A percentile compares a stretch with the other conserved stretches of the same genome.
Conservation (phyloP, 2,888 invertebrate species). For the Philaethria dido region DNA sequence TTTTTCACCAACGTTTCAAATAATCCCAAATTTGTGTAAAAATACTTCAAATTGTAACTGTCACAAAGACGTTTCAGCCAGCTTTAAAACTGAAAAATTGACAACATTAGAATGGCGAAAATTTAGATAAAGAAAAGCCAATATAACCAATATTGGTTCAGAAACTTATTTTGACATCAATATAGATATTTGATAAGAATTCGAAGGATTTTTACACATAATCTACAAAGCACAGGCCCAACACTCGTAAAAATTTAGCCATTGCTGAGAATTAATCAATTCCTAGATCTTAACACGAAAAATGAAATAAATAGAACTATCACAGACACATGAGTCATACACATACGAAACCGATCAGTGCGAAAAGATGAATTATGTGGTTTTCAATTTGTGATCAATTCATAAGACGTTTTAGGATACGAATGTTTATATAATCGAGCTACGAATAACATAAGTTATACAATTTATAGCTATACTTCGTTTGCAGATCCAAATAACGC, state of each 20-base stretch:
- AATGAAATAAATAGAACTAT: constrained; percentile 76
- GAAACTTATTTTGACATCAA: background rate
- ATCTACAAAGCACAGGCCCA: constrained; percentile 28
- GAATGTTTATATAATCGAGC: constrained; percentile 44
- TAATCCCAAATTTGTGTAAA: constrained; percentile 22
- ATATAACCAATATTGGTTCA: background rate
- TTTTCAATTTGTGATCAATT: constrained; percentile 53
- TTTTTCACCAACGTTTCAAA: constrained; percentile 19
- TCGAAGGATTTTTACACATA: constrained; percentile 16
- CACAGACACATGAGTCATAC: constrained; percentile 79
- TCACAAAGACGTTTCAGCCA: background rate
- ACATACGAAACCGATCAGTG: constrained; percentile 70
- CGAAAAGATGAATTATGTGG: constrained; percentile 58
- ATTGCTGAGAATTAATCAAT: constrained; percentile 56
- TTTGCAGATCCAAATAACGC: background rate
- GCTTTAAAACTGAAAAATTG: background rate
- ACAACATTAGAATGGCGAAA: background rate
- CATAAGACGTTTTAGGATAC: constrained; percentile 68
- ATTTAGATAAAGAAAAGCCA: background rate
- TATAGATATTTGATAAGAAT: background rate
- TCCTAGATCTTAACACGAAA: constrained; percentile 56
- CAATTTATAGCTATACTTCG: background rate
- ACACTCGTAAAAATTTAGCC: constrained; percentile 64
- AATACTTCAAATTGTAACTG: constrained; percentile 1
- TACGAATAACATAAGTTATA: constrained; percentile 46